These are phyloP conservation scores for Diceros bicornis DNA, from an alignment of 2,797 vertebrate genomes.

Conservation along the genomic window DNA sequence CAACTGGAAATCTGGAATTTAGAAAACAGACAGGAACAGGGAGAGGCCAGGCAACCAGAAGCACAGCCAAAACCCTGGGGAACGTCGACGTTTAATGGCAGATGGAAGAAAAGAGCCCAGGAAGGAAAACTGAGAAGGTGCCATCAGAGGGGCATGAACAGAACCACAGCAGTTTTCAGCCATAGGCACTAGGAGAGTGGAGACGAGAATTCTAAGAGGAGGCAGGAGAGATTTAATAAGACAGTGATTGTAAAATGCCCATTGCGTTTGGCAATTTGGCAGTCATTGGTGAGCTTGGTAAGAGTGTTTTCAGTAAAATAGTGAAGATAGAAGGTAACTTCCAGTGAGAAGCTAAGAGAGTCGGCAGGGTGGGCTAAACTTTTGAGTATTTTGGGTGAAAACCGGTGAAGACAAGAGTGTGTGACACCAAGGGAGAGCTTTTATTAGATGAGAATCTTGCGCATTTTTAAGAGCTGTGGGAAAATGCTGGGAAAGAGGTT, in stretches of 20 bases:
- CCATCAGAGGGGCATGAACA: not conserved
- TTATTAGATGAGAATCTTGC: not conserved
- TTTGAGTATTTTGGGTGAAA: not conserved
- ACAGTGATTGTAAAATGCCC: not conserved
- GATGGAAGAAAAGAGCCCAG: conserved; percentile 43
- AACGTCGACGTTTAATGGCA: conserved; percentile 70
- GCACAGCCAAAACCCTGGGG: conserved; percentile 67
- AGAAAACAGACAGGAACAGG: conserved; percentile 53
- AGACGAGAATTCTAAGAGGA: not conserved
- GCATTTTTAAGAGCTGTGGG: not conserved
- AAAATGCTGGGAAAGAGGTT: not conserved
- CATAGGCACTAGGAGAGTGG: not conserved
- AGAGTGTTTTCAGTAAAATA: not conserved
- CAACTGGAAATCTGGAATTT: conserved; percentile 71
- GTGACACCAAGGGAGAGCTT: not conserved
- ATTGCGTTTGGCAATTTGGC: not conserved
- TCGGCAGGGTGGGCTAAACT: not conserved
- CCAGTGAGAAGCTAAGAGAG: not conserved
- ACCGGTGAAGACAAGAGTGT: not conserved
- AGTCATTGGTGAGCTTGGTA: not conserved
- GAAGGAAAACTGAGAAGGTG: conserved; percentile 28
- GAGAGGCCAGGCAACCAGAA: conserved; percentile 67
- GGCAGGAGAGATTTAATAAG: not conserved
- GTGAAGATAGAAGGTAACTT: not conserved
- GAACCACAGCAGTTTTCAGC: not conserved